Evolutionary conservation across 1,140 invertebrate genomes (phyloP), one percentile per base, ranked within the genome.

Genomic region (Eumeta japonica): DNA sequence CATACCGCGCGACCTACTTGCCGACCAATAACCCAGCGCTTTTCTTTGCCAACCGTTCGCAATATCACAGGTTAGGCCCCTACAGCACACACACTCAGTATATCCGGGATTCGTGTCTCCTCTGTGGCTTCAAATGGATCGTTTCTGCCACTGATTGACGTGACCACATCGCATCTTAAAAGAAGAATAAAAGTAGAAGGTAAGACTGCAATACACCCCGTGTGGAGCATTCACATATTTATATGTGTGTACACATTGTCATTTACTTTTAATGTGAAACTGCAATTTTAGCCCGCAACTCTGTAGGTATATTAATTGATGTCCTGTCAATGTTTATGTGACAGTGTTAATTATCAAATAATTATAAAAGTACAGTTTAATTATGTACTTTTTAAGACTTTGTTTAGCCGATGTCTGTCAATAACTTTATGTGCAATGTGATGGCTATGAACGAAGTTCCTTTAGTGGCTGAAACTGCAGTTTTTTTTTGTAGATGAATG

Each of bases 21-120:
- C 75, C 75, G 16, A 56, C 66, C 1, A 75, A 72, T 53, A 75
- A 75, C 47, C 68, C 72, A 9, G 58, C 66, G 5, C 45, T 75
- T 49, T 77, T 77, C 59, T 75, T 77, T 37, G 67, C 66, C 24
- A 77, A 77, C 55, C 61, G 75, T 35, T 77, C 75, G 2, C 75
- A 76, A 52, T 77, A 77, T 45, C 72, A 75, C 43, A 62, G 75
- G 13, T 46, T 77, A 51, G 67, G 72, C 10, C 64, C 64, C 5
- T 74, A 65, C 39, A 66, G 67, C 46, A 63, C 63, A 34, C 61
- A 62, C 55, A 65, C 66, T 48, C 68, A 76, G 62, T 75, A 72
- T 39, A 70, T 67, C 62, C 65, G 60, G 50, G 66, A 71, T 34
- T 48, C 57, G 54, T 77, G 75, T 52, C 57, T 55, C 43, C 38